Evolutionary conservation across 2,113 vertebrate genomes (phyloP).

Genomic region (Gobio gobio): DNA sequence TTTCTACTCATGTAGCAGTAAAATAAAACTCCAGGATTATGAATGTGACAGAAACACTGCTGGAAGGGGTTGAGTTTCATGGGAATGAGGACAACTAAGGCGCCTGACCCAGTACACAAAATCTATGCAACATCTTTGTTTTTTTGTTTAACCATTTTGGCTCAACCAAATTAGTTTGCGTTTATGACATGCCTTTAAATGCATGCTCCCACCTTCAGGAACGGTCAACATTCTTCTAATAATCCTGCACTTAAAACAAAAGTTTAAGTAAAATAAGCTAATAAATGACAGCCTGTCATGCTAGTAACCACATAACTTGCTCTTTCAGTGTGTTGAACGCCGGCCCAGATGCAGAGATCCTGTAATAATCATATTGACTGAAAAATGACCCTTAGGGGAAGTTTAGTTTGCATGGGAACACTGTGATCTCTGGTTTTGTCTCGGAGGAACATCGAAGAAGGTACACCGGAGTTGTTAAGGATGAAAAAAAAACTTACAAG

Average conservation of each 20-base stretch:
- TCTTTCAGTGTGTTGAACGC: background rate
- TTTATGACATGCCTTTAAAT: background rate
- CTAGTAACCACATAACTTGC: background rate
- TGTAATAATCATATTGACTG: conserved; percentile 15
- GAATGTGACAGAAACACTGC: conserved; percentile 43
- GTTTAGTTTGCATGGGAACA: conserved; percentile 53
- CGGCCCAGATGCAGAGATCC: background rate
- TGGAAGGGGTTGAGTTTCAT: conserved; percentile 51
- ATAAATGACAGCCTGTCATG: background rate
- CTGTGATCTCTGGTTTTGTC: conserved; percentile 60
- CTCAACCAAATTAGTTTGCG: background rate
- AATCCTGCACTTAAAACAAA: background rate
- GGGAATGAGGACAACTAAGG: conserved; percentile 56
- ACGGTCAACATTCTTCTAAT: background rate
- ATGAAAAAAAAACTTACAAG: background rate
- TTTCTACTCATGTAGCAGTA: conserved; percentile 15
- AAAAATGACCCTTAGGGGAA: conserved; percentile 54
- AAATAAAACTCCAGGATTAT: conserved; percentile 38
- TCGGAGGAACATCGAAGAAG: background rate
- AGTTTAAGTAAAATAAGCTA: background rate
- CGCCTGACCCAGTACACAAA: conserved; percentile 32
- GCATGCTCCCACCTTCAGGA: background rate
- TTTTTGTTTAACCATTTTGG: background rate
- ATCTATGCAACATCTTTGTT: background rate
- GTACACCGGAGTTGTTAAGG: background rate